Evolutionary conservation across 2,797 vertebrate species (phyloP), one percentile per base, ranked within the genome.

Genomic region (Nasua narica): DNA sequence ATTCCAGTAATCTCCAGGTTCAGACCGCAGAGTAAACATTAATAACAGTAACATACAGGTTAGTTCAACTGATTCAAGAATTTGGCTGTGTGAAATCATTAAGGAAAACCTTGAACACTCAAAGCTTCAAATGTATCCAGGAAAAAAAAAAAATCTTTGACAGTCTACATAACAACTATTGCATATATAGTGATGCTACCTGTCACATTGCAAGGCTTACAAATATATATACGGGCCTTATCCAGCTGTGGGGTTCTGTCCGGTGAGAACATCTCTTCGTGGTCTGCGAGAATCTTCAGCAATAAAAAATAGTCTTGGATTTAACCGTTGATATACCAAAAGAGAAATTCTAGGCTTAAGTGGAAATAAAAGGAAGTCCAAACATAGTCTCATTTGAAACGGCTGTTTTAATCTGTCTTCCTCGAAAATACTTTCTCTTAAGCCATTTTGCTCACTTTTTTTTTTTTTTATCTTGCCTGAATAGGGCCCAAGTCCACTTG

Each of bases 1-100:
- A 99, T 99, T 99, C 99, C 99, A 99, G 99, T 99, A 99, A 99
- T 99, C 99, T 99, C 99, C 99, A 99, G 99, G 99, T 99, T 99
- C 99, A 99, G 99, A 99, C 98, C 90, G 99, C 99, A 99, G 99
- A 99, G 99, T 99, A 99, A 99, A 99, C 99, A 99, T 99, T 99
- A 99, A 99, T 99, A 99, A 99, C 99, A 99, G 99, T 99, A 99
- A 99, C 99, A 99, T 99, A 99, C 99, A 99, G 98, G 99, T 99
- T 99, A 99, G 99, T 99, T 99, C 99, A 99, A 99, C 99, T 98
- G 99, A 99, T 99, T 99, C 99, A 99, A 99, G 99, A 99, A 98
- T 99, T 99, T 99, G 99, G 99, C 99, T 98, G 88, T 99, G 99
- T 99, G 99, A 99, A 99, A 98, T 99, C 99, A 99, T 99, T 98